These are phyloP conservation scores for Hemibagrus guttatus DNA, from an alignment of 2,797 vertebrate species.

Conservation along the genomic window DNA sequence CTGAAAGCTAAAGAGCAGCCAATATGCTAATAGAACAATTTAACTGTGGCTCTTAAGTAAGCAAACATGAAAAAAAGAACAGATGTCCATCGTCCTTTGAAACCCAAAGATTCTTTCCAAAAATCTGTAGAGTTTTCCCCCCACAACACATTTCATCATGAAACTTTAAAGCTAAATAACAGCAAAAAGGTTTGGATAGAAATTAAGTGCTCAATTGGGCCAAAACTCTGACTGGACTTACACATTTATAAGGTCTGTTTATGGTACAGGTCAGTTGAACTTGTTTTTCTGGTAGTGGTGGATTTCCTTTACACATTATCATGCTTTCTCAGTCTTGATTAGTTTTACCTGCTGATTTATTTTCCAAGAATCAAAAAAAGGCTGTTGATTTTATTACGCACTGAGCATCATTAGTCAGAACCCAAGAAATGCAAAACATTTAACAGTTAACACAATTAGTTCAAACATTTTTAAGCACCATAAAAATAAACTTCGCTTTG, in stretches of 20 bases:
- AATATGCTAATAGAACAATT: slow-evolving; percentile 33
- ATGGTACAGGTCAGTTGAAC: slow-evolving; percentile 44
- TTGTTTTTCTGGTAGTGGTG: slow-evolving; percentile 47
- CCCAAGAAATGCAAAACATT: slow-evolving; percentile 43
- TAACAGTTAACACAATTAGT: slow-evolving; percentile 41
- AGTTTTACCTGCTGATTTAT: slow-evolving; percentile 48
- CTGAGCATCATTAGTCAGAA: slow-evolving; percentile 53
- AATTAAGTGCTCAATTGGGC: not conserved
- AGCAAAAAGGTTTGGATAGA: not conserved
- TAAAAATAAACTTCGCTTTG: not conserved
- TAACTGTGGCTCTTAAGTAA: not conserved
- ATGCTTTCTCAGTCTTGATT: slow-evolving; percentile 55
- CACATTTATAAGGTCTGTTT: slow-evolving; percentile 34
- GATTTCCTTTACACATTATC: slow-evolving; percentile 52
- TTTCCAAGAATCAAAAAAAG: slow-evolving; percentile 49
- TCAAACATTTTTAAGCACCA: slow-evolving; percentile 36
- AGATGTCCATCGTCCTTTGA: not conserved
- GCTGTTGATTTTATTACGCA: slow-evolving; percentile 57
- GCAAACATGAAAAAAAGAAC: not conserved
- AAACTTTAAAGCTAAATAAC: not conserved
- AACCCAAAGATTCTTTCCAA: not conserved
- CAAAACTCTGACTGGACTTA: slow-evolving; percentile 1
- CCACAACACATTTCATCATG: not conserved
- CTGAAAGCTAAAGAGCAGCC: slow-evolving; percentile 33
- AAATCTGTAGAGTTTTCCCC: not conserved